Percentiles rank a stretch among this genome's conserved stretches.
Conservation (phyloP, 1,140 invertebrate genomes). For the Bemisia tabaci region DNA sequence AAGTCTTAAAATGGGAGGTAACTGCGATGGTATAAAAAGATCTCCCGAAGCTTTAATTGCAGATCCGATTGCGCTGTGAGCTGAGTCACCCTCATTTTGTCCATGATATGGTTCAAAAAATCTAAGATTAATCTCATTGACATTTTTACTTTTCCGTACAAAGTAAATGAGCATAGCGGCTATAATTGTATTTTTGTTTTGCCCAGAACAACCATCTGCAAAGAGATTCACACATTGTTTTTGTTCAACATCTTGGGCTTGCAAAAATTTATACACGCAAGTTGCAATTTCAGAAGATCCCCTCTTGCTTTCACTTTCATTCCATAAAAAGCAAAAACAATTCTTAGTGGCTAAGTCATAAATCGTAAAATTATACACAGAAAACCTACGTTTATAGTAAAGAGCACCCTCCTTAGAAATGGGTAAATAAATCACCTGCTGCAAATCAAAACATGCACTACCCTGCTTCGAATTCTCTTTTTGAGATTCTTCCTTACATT, state of each 20-base stretch:
- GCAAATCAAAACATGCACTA: constrained; percentile 22
- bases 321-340: constrained; percentile 10
- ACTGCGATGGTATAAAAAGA: constrained; percentile 7
- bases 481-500: constrained; percentile 18
- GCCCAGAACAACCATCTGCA: constrained; percentile 4
- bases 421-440: constrained; percentile 21
- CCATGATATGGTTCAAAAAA: constrained; percentile 12
- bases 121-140: constrained; percentile 3
- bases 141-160: constrained; percentile 3
- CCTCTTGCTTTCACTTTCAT: constrained; percentile 5
- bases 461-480: constrained; percentile 16
- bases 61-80: constrained; percentile 9
- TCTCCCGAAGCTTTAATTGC: constrained; percentile 5
- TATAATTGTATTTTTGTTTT: constrained; percentile 8
- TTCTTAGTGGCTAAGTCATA: constrained; percentile 13
- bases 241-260: neutral
- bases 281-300: constrained; percentile 7
- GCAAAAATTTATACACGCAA: neutral
- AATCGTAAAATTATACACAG: constrained; percentile 23
- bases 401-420: constrained; percentile 16
- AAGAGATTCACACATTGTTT: neutral
- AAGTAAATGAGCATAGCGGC: constrained; percentile 9
- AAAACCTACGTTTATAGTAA: constrained; percentile 25
- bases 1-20: constrained; percentile 3
- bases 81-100: constrained; percentile 10